Evolutionary conservation across 2,797 vertebrate genomes (phyloP).

Genomic region (Novumbra hubbsi): DNA sequence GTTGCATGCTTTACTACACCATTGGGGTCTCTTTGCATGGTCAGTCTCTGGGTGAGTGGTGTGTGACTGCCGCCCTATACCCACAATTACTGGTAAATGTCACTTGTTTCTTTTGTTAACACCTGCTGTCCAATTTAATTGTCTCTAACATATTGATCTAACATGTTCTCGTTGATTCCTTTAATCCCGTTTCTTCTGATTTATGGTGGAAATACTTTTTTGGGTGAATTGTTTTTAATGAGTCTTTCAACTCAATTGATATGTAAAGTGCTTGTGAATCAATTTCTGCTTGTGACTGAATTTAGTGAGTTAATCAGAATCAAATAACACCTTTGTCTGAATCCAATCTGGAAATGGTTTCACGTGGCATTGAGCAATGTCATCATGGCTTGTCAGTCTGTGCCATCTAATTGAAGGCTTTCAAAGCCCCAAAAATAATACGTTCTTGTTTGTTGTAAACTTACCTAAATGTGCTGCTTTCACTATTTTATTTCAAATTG

Average conservation of each 20-base stretch:
- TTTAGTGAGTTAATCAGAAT: constrained; percentile 18
- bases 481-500: not conserved
- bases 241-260: not conserved
- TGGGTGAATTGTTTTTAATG: constrained; percentile 26
- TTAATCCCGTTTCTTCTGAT: constrained; percentile 21
- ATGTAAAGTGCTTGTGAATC: constrained; percentile 19
- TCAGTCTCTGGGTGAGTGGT: constrained; percentile 14
- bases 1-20: constrained; percentile 50
- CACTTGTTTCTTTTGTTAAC: constrained; percentile 12
- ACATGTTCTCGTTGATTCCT: not conserved
- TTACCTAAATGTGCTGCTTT: not conserved
- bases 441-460: not conserved
- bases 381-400: constrained; percentile 1
- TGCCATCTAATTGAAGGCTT: not conserved
- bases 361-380: constrained; percentile 8
- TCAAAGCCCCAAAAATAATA: not conserved
- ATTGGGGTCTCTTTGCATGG: constrained; percentile 32
- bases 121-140: constrained; percentile 7
- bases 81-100: constrained; percentile 9
- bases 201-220: constrained; percentile 13
- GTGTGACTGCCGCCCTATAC: constrained; percentile 7
- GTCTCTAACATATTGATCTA: not conserved
- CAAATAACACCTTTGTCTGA: constrained; percentile 13
- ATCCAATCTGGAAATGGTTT: constrained; percentile 4
- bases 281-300: constrained; percentile 21